A percentile compares a stretch with the other conserved stretches of the same genome.
Evolutionary conservation across 2,797 vertebrate species (phyloP).

Genomic region (Melopsittacus undulatus): DNA sequence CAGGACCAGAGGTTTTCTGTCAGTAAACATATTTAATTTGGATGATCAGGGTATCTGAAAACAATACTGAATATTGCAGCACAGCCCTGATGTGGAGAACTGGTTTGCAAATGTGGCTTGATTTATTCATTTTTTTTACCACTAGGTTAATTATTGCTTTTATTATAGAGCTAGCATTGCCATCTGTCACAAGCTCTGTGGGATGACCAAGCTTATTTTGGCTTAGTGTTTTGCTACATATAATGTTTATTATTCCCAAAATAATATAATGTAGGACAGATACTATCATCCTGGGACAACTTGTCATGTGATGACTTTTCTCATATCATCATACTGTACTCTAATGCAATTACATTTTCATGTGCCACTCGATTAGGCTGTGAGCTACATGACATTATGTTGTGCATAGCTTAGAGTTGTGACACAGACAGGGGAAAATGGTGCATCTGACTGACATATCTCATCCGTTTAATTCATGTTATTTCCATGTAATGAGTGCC

Average conservation of each 20-base stretch:
- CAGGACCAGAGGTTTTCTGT: neutral
- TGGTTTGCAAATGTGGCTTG: neutral
- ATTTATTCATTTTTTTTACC: neutral
- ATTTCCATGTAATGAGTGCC: neutral
- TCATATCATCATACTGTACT: neutral
- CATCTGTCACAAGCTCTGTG: conserved; percentile 46
- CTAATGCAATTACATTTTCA: neutral
- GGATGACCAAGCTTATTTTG: conserved; percentile 48
- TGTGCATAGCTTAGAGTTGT: neutral
- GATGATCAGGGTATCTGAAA: neutral
- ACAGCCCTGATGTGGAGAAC: neutral
- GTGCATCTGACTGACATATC: neutral
- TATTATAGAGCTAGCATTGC: conserved; percentile 25
- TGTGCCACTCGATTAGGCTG: neutral
- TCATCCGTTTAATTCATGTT: neutral
- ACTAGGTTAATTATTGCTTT: conserved; percentile 36
- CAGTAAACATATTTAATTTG: neutral
- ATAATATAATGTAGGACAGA: conserved; percentile 24
- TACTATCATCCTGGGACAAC: conserved; percentile 1
- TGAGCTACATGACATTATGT: neutral
- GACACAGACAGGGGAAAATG: neutral
- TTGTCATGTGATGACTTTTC: conserved; percentile 21
- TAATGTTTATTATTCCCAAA: conserved; percentile 52
- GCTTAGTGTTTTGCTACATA: neutral
- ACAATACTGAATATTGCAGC: neutral